Percentiles rank a stretch among this genome's conserved stretches.
Conservation (phyloP, 2,797 vertebrate genomes). For the Tachyglossus aculeatus region DNA sequence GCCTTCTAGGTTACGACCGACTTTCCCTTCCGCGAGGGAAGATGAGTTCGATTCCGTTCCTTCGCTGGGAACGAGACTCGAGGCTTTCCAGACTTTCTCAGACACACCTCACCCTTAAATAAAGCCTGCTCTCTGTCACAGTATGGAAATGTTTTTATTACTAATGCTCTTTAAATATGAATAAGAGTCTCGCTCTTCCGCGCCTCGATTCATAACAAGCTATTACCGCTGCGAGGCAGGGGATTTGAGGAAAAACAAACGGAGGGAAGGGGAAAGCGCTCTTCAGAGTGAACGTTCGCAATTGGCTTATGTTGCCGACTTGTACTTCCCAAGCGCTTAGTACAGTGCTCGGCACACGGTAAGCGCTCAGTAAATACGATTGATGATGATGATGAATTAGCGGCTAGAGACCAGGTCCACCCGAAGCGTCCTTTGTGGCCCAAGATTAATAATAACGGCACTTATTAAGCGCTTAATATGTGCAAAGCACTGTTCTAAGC, state of each 20-base stretch:
- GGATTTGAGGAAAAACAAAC: slow-evolving; percentile 38
- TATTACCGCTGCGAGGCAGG: slow-evolving; percentile 40
- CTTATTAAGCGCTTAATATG: no score
- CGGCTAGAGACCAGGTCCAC: no score
- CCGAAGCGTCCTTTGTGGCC: no score
- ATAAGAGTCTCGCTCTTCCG: slow-evolving; percentile 58
- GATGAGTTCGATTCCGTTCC: slow-evolving; percentile 67
- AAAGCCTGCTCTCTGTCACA: slow-evolving; percentile 63
- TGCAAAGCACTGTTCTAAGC: no score
- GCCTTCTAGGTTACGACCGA: slow-evolving; percentile 67
- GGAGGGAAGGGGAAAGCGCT: slow-evolving; percentile 41
- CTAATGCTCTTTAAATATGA: slow-evolving; percentile 65
- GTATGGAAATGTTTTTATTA: slow-evolving; percentile 66
- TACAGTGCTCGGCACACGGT: no score
- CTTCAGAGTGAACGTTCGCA: no score
- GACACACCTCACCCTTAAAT: slow-evolving; percentile 67
- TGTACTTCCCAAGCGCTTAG: no score
- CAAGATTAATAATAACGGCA: no score
- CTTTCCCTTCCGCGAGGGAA: slow-evolving; percentile 62
- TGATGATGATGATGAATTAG: no score
- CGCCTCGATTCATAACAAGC: slow-evolving; percentile 52
- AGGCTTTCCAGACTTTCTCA: no score
- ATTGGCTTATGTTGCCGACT: no score
- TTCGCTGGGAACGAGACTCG: slow-evolving; percentile 62
- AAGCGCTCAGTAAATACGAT: no score